Conservation (phyloP, 2,113 vertebrate species). For the Uria aalge region DNA sequence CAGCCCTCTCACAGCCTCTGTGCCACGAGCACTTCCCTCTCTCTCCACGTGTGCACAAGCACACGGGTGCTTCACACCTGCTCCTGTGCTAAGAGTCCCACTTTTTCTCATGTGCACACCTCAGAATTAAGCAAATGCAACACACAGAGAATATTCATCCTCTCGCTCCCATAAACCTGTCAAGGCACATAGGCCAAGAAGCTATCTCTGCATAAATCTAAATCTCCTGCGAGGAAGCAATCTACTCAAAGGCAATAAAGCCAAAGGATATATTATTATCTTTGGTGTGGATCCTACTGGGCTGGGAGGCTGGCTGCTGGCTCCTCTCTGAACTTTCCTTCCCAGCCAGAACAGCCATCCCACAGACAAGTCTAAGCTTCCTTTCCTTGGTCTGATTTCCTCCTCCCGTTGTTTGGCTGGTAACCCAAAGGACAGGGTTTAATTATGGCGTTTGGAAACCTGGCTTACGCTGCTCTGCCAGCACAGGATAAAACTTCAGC, state of each 20-base stretch:
- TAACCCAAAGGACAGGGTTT: constrained; percentile 53
- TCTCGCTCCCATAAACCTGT: constrained; percentile 54
- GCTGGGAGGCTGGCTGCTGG: constrained; percentile 56
- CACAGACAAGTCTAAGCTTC: constrained; percentile 51
- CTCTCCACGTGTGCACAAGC: not conserved
- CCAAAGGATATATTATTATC: constrained; percentile 58
- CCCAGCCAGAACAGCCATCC: constrained; percentile 53
- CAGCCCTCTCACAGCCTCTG: not conserved
- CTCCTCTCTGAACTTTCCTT: constrained; percentile 51
- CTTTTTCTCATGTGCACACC: constrained; percentile 38
- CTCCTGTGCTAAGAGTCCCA: not conserved
- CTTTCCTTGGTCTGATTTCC: constrained; percentile 51
- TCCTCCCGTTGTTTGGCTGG: constrained; percentile 27
- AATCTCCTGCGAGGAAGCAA: constrained; percentile 59
- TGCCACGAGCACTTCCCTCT: not conserved
- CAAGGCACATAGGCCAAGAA: constrained; percentile 56
- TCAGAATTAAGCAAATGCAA: constrained; percentile 51
- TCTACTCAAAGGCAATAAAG: constrained; percentile 64
- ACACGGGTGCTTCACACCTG: not conserved
- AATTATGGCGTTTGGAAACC: constrained; percentile 36
- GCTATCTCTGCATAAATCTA: constrained; percentile 57
- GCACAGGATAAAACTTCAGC: constrained; percentile 21
- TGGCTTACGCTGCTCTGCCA: not conserved
- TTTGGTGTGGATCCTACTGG: constrained; percentile 64
- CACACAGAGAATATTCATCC: constrained; percentile 40